phyloP scores from a whole-genome alignment of 2,797 vertebrate species.

The Parauchenoglanis punctatus region DNA sequence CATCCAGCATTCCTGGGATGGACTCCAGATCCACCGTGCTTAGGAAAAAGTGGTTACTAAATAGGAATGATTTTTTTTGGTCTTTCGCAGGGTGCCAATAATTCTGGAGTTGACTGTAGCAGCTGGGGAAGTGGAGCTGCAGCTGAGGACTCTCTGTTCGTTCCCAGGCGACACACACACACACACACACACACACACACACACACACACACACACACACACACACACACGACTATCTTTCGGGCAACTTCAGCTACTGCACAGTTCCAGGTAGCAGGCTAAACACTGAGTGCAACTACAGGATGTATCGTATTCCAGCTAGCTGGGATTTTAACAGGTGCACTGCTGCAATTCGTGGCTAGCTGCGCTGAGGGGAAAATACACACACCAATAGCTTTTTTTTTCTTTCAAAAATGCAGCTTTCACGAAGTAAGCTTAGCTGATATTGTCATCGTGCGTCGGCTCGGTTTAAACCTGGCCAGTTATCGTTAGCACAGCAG shows the following conservation, averaged over 20 bases:
- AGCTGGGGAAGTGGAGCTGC: not conserved
- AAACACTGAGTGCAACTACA: not conserved
- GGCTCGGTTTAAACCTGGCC: not conserved
- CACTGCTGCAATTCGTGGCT: not conserved
- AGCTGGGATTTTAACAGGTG: conserved; percentile 3
- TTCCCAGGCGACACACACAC: not conserved
- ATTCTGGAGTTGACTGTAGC: not conserved
- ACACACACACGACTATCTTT: not conserved
- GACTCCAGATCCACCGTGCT: not conserved
- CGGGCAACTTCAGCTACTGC: not conserved
- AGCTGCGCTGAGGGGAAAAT: not conserved
- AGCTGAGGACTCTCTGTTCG: not conserved
- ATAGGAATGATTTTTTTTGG: not conserved
- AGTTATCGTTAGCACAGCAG: not conserved
- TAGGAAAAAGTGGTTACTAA: not conserved
- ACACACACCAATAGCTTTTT: not conserved
- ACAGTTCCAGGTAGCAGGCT: not conserved
- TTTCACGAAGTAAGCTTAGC: not conserved
- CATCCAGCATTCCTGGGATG: not conserved
- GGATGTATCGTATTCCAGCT: not conserved
- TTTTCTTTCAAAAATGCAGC: not conserved
- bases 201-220: not conserved
- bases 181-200: not conserved
- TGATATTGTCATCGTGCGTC: not conserved
- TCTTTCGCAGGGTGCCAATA: not conserved